Base-by-base conservation (phyloP, 23 tunicate species). In the Ascidia mentula region DNA sequence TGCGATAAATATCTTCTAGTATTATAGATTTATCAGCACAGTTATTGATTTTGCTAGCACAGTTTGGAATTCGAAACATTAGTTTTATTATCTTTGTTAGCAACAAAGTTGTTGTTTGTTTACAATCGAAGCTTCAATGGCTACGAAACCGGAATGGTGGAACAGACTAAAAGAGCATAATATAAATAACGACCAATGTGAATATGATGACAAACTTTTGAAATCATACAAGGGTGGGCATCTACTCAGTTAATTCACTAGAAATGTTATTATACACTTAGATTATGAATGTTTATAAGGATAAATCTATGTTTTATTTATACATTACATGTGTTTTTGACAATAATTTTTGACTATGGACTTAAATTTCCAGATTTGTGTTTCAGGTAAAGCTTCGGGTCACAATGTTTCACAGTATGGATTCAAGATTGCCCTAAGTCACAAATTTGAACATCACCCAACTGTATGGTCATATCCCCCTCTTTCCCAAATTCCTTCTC, bases 391-490 rank as follows among this genome's bases (percentile, higher is more conserved):
- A 33, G 73, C 85, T 0, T 22, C 15, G 15, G 98, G 98, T 18
- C 60, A 77, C 39, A 84, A 84, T 76, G 89, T 93, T 9, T 93
- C 98, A 0, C 46, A 84, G 18, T 80, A 61, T 88, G 98, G 98
- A 0, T 93, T 89, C 89, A 88, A 76, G 80, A 84, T 93, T 37
- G 87, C 93, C 7, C 81, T 93, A 30, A 84, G 79, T 69, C 98
- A 93, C 72, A 88, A 93, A 74, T 93, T 88, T 76, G 69, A 75
- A 77, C 76, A 79, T 59, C 79, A 77, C 20, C 80, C 86, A 28
- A 84, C 73, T n/a, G 36, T 84, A 12, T 93, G 92, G 92, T 42
- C 79, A 0, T 35, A 78, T 36, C 98, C 98, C 32, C 92, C 87
- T 7, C 40, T 93, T 28, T 53, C 90, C 40, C 98, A 93, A 76